Evolutionary conservation across 2,113 vertebrate genomes (phyloP).

Genomic region (Sinocyclocheilus anshuiensis): DNA sequence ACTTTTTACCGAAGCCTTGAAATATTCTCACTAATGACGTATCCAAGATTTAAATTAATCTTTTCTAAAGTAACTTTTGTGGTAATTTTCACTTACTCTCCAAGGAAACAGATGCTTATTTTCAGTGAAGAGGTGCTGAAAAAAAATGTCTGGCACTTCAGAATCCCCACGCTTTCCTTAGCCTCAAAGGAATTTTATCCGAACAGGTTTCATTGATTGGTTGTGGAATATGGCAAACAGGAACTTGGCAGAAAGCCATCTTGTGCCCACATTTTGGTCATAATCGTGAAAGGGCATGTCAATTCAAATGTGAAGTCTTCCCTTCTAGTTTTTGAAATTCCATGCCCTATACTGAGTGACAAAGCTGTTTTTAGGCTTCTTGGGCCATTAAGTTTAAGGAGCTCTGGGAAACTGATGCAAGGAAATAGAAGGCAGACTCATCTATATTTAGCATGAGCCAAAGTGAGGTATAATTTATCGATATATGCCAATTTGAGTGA

Average conservation of each 20-base stretch:
- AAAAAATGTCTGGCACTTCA: slow-evolving; percentile 6
- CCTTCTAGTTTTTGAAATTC: not conserved
- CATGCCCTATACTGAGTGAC: not conserved
- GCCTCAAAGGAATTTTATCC: slow-evolving; percentile 1
- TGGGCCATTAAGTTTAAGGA: slow-evolving; percentile 17
- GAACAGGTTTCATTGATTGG: slow-evolving; percentile 19
- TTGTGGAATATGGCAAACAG: slow-evolving; percentile 30
- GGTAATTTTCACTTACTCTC: not conserved
- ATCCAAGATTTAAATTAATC: slow-evolving; percentile 31
- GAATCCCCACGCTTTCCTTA: slow-evolving; percentile 20
- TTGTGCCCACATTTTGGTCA: not conserved
- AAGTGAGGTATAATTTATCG: slow-evolving; percentile 31
- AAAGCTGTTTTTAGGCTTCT: slow-evolving; percentile 6
- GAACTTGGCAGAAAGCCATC: not conserved
- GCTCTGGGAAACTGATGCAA: slow-evolving; percentile 13
- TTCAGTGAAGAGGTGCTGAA: slow-evolving; percentile 16
- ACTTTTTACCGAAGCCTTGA: not conserved
- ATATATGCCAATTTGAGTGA: slow-evolving; percentile 35
- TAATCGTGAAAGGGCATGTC: slow-evolving; percentile 3
- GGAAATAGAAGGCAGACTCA: slow-evolving; percentile 32
- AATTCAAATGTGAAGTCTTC: not conserved
- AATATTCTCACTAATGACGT: not conserved
- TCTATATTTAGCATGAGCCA: slow-evolving; percentile 45
- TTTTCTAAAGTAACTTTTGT: not conserved
- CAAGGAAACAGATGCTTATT: slow-evolving; percentile 31